phyloP scores from a whole-genome alignment of 1,140 invertebrate genomes.

The Nephotettix cincticeps region DNA sequence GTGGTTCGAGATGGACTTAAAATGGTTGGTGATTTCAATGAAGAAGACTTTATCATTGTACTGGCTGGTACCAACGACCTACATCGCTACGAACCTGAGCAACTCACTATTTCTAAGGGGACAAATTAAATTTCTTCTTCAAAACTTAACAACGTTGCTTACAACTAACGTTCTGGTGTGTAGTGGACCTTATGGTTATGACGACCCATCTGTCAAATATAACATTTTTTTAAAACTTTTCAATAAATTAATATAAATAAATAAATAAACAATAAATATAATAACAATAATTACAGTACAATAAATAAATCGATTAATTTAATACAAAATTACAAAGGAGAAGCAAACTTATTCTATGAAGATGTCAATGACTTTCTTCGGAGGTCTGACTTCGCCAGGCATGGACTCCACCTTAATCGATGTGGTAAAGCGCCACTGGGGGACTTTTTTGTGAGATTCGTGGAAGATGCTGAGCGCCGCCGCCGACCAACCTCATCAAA shows the following conservation, averaged over 20 bases:
- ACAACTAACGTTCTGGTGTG: slow-evolving; percentile 4
- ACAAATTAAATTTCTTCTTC: not conserved
- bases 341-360: not conserved
- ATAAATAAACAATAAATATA: too few relatives aligned
- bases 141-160: too few relatives aligned
- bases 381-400: slow-evolving; percentile 15
- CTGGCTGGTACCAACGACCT: too few relatives aligned
- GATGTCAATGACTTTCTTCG: slow-evolving; percentile 17
- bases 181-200: not conserved
- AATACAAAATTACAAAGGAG: not conserved
- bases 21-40: too few relatives aligned
- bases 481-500: too few relatives aligned
- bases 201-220: slow-evolving; percentile 1
- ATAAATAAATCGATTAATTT: not conserved
- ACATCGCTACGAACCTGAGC: not conserved
- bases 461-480: too few relatives aligned
- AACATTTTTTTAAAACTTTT: slow-evolving; percentile 8
- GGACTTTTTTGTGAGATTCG: too few relatives aligned
- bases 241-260: too few relatives aligned
- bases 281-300: too few relatives aligned
- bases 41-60: too few relatives aligned
- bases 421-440: slow-evolving; percentile 10
- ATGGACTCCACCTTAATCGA: slow-evolving; percentile 25
- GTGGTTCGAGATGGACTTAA: not conserved
- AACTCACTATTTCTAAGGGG: not conserved